These are phyloP conservation scores for Pherbina coryleti DNA, from an alignment of 2,888 invertebrate species.

Conservation along the genomic window DNA sequence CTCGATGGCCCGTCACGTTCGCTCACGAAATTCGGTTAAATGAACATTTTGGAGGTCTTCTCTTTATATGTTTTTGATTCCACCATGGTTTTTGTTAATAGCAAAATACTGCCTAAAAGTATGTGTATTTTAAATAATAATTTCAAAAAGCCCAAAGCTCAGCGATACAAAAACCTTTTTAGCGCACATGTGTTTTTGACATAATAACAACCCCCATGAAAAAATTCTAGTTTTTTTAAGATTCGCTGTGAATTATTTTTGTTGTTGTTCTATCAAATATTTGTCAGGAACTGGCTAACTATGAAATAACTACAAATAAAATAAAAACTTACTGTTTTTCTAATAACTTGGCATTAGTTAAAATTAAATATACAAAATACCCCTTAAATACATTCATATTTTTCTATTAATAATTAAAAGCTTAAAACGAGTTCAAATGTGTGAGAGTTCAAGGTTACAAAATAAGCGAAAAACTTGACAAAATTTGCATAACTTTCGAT, in stretches of 20 bases:
- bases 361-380: not conserved
- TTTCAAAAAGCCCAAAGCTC: not conserved
- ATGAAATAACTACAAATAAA: not conserved
- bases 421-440: slow-evolving; percentile 29
- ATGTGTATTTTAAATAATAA: not conserved
- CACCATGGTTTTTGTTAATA: too few species aligned
- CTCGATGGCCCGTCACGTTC: too few species aligned
- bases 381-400: not conserved
- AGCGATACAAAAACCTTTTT: not conserved
- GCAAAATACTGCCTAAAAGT: not conserved
- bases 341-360: not conserved
- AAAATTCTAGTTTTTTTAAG: not conserved
- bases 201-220: not conserved
- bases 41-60: too few species aligned
- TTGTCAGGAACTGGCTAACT: not conserved
- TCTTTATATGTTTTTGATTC: too few species aligned
- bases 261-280: not conserved
- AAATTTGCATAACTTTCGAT: not conserved
- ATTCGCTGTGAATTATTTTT: not conserved
- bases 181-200: slow-evolving; percentile 15
- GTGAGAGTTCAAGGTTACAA: slow-evolving; percentile 46
- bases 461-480: slow-evolving; percentile 17
- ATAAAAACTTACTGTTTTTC: not conserved
- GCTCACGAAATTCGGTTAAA: too few species aligned
- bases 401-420: not conserved